Evolutionary conservation across 1,140 invertebrate genomes (phyloP).

Genomic region (Drosophila ogumai): DNA sequence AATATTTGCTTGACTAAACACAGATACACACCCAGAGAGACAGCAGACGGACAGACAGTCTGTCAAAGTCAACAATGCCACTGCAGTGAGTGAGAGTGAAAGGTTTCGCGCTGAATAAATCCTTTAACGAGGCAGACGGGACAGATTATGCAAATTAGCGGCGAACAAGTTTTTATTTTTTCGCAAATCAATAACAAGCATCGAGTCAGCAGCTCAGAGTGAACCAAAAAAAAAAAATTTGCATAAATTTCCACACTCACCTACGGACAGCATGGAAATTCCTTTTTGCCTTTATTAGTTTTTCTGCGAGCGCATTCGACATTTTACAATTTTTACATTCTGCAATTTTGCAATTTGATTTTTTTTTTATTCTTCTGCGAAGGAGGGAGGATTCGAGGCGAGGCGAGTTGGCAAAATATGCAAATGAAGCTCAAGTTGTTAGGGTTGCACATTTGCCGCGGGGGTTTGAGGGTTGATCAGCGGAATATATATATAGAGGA

Average conservation of each 20-base stretch:
- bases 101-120: slow-evolving; percentile 66
- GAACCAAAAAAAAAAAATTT: slow-evolving; percentile 58
- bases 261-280: slow-evolving; percentile 46
- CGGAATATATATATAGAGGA: slow-evolving; percentile 9
- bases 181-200: slow-evolving; percentile 71
- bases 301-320: slow-evolving; percentile 54
- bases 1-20: slow-evolving; percentile 79
- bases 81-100: slow-evolving; percentile 48
- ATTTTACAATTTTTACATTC: slow-evolving; percentile 68
- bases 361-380: slow-evolving; percentile 48
- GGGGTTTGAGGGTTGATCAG: slow-evolving; percentile 68
- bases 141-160: slow-evolving; percentile 78
- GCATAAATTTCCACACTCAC: slow-evolving; percentile 66
- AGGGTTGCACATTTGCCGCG: slow-evolving; percentile 47
- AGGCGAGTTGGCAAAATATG: slow-evolving; percentile 70
- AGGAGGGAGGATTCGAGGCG: slow-evolving; percentile 16
- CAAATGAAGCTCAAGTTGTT: slow-evolving; percentile 80
- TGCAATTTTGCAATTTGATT: slow-evolving; percentile 64
- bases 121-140: slow-evolving; percentile 72
- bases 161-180: slow-evolving; percentile 49
- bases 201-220: slow-evolving; percentile 43
- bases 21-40: slow-evolving; percentile 37
- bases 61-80: slow-evolving; percentile 73
- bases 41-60: slow-evolving; percentile 16
- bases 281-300: slow-evolving; percentile 72